Percentiles rank a stretch among this genome's conserved stretches.
Conservation (phyloP, 2,113 vertebrate species). For the Strix uralensis region DNA sequence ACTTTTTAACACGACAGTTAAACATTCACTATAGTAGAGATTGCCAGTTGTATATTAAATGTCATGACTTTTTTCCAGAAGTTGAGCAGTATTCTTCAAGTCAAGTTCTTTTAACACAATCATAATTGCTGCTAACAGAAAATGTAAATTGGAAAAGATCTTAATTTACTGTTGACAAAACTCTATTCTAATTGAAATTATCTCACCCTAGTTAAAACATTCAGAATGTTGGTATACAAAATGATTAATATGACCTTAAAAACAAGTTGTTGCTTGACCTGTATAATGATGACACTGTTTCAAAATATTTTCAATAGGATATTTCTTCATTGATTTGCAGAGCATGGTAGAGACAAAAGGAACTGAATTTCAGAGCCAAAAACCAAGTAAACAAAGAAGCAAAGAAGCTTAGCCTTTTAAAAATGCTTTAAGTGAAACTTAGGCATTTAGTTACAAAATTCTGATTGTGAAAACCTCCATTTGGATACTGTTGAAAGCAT, state of each 20-base stretch:
- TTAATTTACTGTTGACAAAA: not conserved
- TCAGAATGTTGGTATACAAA: constrained; percentile 17
- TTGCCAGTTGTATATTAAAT: not conserved
- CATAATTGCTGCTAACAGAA: constrained; percentile 36
- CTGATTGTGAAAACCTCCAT: not conserved
- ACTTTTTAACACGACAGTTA: not conserved
- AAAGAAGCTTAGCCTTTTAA: not conserved
- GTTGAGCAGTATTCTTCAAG: not conserved
- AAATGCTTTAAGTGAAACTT: not conserved
- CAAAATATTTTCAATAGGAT: not conserved
- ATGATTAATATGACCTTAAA: constrained; percentile 38
- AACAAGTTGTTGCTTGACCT: constrained; percentile 21
- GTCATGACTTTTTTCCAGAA: not conserved
- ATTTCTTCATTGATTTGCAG: not conserved
- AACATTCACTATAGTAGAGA: not conserved
- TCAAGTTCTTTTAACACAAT: not conserved
- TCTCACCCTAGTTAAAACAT: constrained; percentile 1
- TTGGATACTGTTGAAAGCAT: not conserved
- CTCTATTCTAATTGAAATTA: constrained; percentile 27
- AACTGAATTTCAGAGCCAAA: not conserved
- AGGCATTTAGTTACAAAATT: not conserved
- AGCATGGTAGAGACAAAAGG: not conserved
- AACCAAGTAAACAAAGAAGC: not conserved
- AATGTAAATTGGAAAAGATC: constrained; percentile 1
- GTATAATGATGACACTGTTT: not conserved